Conservation (phyloP, 2,888 invertebrate species). For the Mesorhabditis sp. region DNA sequence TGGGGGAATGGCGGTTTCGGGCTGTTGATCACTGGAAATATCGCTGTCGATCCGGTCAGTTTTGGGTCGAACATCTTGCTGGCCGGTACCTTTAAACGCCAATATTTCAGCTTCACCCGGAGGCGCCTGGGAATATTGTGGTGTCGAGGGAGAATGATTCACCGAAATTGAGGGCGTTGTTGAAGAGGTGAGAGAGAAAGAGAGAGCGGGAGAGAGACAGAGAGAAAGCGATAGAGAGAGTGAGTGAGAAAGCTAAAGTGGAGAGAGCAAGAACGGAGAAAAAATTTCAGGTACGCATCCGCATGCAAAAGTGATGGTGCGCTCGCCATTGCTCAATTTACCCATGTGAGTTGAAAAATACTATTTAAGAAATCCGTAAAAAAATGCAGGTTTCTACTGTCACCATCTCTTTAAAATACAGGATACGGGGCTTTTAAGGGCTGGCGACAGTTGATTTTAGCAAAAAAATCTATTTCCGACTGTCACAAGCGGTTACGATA, state of each 20-base stretch:
- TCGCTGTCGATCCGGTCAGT: neutral
- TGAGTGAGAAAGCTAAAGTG: too few species aligned
- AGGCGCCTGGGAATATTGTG: neutral
- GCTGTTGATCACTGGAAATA: constrained; percentile 37
- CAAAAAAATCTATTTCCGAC: neutral
- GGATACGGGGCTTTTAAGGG: neutral
- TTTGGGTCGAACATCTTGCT: neutral
- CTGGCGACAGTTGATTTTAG: neutral
- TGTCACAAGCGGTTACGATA: neutral
- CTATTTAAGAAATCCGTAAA: too few species aligned
- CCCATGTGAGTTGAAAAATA: constrained; percentile 18
- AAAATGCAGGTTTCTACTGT: too few species aligned
- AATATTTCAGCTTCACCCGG: neutral
- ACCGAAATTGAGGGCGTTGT: neutral
- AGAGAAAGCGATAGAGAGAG: too few species aligned
- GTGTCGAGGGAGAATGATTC: constrained; percentile 6
- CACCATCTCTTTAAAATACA: too few species aligned
- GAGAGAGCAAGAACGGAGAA: neutral
- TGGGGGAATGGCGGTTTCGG: constrained; percentile 44
- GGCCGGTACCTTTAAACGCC: neutral
- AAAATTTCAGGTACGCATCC: neutral
- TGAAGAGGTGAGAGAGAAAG: neutral
- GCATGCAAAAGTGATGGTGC: constrained; percentile 30
- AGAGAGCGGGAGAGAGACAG: too few species aligned
- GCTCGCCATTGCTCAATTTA: constrained; percentile 35